These are phyloP conservation scores for Mesochorus sp. DNA, from an alignment of 2,888 invertebrate species.

Conservation along the genomic window DNA sequence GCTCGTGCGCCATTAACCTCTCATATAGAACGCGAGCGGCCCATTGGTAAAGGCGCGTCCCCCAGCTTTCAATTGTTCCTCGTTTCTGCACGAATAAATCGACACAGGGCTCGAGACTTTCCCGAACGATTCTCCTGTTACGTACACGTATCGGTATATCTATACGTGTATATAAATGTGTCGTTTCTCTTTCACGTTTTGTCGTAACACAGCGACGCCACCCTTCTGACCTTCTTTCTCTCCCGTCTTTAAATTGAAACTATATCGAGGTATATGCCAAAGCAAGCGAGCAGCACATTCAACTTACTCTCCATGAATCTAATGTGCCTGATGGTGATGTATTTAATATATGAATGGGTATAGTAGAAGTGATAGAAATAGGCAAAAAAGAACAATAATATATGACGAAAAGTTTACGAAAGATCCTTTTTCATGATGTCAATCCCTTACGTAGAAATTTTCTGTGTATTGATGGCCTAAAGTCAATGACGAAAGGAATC, in stretches of 20 bases:
- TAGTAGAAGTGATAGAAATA: neutral
- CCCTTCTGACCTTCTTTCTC: slow-evolving; percentile 55
- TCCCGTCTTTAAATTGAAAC: slow-evolving; percentile 46
- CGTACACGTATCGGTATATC: slow-evolving; percentile 5
- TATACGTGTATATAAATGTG: slow-evolving; percentile 11
- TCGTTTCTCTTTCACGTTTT: slow-evolving; percentile 25
- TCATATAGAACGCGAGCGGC: slow-evolving; percentile 58
- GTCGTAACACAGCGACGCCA: slow-evolving; percentile 14
- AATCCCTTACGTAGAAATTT: too few relatives aligned
- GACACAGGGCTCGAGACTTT: slow-evolving; percentile 50
- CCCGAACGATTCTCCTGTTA: slow-evolving; percentile 12
- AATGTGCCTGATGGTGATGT: neutral
- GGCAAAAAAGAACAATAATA: neutral
- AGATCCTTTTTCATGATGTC: too few relatives aligned
- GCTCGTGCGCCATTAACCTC: slow-evolving; percentile 62
- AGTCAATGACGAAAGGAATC: too few relatives aligned
- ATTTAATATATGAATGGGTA: neutral
- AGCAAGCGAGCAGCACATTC: slow-evolving; percentile 15
- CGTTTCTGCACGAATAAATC: slow-evolving; percentile 64
- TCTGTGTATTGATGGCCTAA: too few relatives aligned
- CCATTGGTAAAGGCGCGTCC: slow-evolving; percentile 55
- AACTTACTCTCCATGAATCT: slow-evolving; percentile 13
- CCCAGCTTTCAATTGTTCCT: slow-evolving; percentile 61
- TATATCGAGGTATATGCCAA: slow-evolving; percentile 7
- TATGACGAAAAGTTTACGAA: too few relatives aligned